Percentiles rank a stretch among this genome's conserved stretches.
Conservation (phyloP, 2,113 vertebrate genomes). For the Pogona vitticeps region DNA sequence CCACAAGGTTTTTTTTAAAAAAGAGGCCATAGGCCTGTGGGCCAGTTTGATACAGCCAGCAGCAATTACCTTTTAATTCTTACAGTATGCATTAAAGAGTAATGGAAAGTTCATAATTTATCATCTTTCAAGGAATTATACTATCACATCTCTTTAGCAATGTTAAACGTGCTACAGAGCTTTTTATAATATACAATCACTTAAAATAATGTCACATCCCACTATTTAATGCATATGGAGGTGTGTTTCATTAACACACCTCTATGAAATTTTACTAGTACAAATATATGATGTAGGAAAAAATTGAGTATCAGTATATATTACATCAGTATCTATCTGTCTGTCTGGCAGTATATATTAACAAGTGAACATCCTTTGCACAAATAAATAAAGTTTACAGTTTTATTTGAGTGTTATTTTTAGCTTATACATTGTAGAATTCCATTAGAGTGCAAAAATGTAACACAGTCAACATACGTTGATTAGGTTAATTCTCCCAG, state of each 20-base stretch:
- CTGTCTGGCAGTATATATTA: neutral
- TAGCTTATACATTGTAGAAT: constrained; percentile 19
- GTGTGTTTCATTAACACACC: constrained; percentile 67
- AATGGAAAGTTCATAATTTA: constrained; percentile 63
- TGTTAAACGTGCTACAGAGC: constrained; percentile 66
- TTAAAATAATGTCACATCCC: constrained; percentile 60
- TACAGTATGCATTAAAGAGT: constrained; percentile 45
- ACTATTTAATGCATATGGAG: constrained; percentile 64
- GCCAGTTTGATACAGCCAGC: constrained; percentile 45
- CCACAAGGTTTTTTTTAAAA: constrained; percentile 23
- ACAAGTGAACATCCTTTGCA: constrained; percentile 48
- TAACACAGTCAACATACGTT: constrained; percentile 11
- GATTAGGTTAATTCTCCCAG: neutral
- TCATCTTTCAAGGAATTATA: constrained; percentile 65
- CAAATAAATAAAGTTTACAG: constrained; percentile 47
- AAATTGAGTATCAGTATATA: constrained; percentile 33
- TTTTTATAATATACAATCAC: constrained; percentile 72
- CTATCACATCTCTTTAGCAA: constrained; percentile 71
- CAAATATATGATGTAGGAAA: constrained; percentile 58
- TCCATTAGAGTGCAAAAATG: neutral
- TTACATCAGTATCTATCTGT: constrained; percentile 6
- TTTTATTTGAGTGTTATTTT: constrained; percentile 25
- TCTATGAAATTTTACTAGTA: constrained; percentile 57
- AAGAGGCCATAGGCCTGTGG: constrained; percentile 25
- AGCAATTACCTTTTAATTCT: constrained; percentile 50